Evolutionary conservation across 2,113 vertebrate species (phyloP).

Genomic region (Corythaeola cristata): DNA sequence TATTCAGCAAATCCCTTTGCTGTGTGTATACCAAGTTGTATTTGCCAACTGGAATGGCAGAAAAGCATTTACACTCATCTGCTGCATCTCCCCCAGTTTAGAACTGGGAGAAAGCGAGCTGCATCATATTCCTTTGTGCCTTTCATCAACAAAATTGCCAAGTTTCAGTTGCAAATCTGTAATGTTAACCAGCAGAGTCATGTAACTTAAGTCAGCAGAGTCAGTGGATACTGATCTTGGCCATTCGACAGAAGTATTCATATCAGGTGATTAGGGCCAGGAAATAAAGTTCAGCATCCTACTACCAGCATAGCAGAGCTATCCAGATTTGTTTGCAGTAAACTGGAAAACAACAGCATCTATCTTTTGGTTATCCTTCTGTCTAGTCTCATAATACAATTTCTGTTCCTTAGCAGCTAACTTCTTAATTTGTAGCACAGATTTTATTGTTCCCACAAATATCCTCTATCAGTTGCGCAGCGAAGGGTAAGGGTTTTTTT

Average conservation of each 20-base stretch:
- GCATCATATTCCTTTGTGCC: neutral
- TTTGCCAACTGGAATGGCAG: neutral
- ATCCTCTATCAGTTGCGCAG: neutral
- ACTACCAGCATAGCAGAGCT: neutral
- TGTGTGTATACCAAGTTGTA: neutral
- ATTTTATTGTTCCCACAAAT: neutral
- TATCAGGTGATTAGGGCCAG: neutral
- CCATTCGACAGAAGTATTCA: neutral
- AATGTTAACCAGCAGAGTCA: constrained; percentile 15
- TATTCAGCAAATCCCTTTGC: neutral
- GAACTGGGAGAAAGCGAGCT: neutral
- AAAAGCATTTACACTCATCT: neutral
- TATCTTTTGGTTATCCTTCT: neutral
- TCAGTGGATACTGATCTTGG: neutral
- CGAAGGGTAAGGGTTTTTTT: neutral
- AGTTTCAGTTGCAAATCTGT: constrained; percentile 33
- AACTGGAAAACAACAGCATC: neutral
- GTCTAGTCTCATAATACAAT: neutral
- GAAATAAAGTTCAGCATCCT: constrained; percentile 6
- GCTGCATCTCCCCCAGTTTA: neutral
- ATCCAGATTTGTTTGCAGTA: neutral
- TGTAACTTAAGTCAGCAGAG: neutral
- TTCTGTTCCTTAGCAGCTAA: neutral
- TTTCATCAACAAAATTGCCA: constrained; percentile 42
- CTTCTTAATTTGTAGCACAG: neutral